Base-by-base conservation (phyloP, 2,113 vertebrate species). In the Eulacestoma nigropectus region DNA sequence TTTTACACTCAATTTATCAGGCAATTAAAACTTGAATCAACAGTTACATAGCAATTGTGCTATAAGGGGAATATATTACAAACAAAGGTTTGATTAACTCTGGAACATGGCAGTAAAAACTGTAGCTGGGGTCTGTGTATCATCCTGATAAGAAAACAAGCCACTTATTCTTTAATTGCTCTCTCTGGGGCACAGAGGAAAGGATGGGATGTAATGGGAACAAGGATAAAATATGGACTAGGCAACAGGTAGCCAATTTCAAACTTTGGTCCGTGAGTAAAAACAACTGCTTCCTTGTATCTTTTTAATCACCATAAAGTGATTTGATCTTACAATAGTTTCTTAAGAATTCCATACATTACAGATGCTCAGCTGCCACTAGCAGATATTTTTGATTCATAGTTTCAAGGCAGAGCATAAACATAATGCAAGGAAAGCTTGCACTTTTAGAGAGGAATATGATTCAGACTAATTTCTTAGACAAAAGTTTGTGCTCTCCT, bases 1-100 rank as follows among this genome's bases (percentile, higher is more conserved):
- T 60, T 90, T 95, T 83, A 64, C 44, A 82, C 56, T 93, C 56
- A 76, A 76, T 96, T 92, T 95, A 42, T 95, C 70, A 88, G 39
- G 53, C 57, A 92, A 83, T 92, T 92, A 93, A 90, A 95, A 83
- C 53, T 88, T 56, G 73, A 55, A 88, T 85, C 75, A 92, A 55
- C 62, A 72, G 21, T 76, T 64, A 75, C 52, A 62, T 69, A 84
- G 35, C 47, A 72, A 73, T 93, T 90, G 72, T 35, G 10, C n/a
- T 82, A 37, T 73, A 83, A 68, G 33, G 33, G 57, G 30, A 79
- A 82, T 90, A 83, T 85, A 56, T 79, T 92, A 57, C 53, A 85
- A 90, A 93, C 56, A 87, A 80, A 92, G 23, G 62, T 82, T 95
- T 92, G 82, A 93, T 92, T 85, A 92, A 88, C 25, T 88, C 23